Conservation (phyloP, 2,113 vertebrate genomes). For the Peromyscus leucopus region DNA sequence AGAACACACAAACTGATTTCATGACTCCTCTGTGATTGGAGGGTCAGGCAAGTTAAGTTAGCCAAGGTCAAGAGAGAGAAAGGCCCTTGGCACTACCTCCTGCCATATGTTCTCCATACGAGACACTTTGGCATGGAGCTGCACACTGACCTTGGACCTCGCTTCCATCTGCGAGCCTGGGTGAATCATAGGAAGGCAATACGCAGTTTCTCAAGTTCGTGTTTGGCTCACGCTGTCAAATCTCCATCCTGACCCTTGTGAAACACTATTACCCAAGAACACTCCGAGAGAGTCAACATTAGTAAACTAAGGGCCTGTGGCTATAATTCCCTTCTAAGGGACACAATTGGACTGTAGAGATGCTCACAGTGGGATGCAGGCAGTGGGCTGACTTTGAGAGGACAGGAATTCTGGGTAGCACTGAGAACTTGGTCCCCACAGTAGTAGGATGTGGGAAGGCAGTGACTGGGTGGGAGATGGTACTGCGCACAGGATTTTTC, state of each 20-base stretch:
- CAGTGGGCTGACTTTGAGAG: not conserved
- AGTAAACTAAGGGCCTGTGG: not conserved
- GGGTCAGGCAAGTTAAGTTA: not conserved
- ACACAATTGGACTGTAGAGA: not conserved
- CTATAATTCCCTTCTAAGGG: not conserved
- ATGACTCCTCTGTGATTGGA: not conserved
- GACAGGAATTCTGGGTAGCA: not conserved
- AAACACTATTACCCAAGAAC: conserved; percentile 67
- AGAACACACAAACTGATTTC: not conserved
- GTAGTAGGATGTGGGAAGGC: conserved; percentile 17
- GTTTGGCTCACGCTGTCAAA: not conserved
- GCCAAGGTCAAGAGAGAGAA: conserved; percentile 39
- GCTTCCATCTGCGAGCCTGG: conserved; percentile 39
- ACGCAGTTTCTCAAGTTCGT: conserved; percentile 55
- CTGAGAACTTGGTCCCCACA: not conserved
- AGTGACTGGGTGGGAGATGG: not conserved
- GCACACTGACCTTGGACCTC: conserved; percentile 46
- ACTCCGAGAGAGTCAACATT: not conserved
- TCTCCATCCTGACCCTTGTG: conserved; percentile 53
- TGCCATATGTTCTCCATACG: not conserved
- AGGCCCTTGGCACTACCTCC: not conserved
- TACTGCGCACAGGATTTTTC: not conserved
- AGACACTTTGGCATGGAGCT: not conserved
- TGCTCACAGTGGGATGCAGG: not conserved
- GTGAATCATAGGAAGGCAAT: conserved; percentile 42